Percentiles rank a stretch among this genome's conserved stretches.
phyloP scores from a whole-genome alignment of 1,140 invertebrate species.

The Pogonomyrmex californicus region DNA sequence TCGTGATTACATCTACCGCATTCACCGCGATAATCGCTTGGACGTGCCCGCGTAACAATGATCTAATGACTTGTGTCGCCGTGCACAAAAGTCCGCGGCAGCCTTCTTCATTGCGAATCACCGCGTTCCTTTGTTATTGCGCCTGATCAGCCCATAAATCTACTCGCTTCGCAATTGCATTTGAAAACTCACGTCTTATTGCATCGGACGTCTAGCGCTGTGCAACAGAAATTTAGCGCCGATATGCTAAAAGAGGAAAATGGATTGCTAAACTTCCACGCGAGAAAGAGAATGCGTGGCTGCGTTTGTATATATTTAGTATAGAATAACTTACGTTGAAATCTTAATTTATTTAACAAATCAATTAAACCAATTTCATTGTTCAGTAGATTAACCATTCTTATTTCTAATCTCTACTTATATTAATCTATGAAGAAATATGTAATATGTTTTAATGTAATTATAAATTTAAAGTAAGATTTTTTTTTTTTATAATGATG shows the following conservation, averaged over 20 bases:
- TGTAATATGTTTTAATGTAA: not conserved
- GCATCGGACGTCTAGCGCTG: not conserved
- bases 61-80: slow-evolving; percentile 66
- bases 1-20: slow-evolving; percentile 54
- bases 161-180: not conserved
- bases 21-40: slow-evolving; percentile 54
- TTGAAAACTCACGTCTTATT: slow-evolving; percentile 25
- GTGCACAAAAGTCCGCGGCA: slow-evolving; percentile 47
- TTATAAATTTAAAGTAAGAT: slow-evolving; percentile 11
- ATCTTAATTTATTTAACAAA: not conserved
- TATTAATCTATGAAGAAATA: not conserved
- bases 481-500: not conserved
- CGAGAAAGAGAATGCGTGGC: not conserved
- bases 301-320: not conserved
- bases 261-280: not conserved
- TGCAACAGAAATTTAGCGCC: not conserved
- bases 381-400: not conserved
- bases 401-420: slow-evolving; percentile 11
- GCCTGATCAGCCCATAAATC: slow-evolving; percentile 27
- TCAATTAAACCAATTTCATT: not conserved
- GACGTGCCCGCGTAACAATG: slow-evolving; percentile 70
- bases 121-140: slow-evolving; percentile 35
- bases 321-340: not conserved
- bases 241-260: not conserved
- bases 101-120: slow-evolving; percentile 55